Percentiles rank a stretch among this genome's conserved stretches.
These are phyloP conservation scores for Lathamus discolor DNA, from an alignment of 2,113 vertebrate genomes.

Conservation along the genomic window DNA sequence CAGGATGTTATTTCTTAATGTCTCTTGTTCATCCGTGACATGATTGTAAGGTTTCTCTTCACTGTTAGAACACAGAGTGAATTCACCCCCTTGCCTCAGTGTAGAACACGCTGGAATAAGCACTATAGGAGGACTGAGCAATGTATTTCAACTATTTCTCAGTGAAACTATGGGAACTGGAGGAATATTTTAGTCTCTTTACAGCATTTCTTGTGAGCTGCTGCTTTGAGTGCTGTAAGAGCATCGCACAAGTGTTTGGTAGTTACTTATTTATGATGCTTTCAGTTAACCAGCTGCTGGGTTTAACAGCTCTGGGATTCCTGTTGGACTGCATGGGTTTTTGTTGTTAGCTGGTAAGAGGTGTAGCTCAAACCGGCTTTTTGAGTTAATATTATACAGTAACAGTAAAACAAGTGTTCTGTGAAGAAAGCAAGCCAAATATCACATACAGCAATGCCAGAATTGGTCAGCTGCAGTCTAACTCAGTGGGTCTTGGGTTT, in stretches of 20 bases:
- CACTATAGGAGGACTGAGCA: not conserved
- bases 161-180: not conserved
- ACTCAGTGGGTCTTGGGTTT: not conserved
- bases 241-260: not conserved
- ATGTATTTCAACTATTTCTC: not conserved
- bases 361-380: not conserved
- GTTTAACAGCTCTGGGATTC: not conserved
- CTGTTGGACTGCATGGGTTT: not conserved
- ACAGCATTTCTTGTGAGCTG: not conserved
- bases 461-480: not conserved
- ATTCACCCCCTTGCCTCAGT: not conserved
- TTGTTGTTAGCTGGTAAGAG: not conserved
- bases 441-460: not conserved
- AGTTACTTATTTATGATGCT: slow-evolving; percentile 24
- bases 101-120: not conserved
- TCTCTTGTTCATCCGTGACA: not conserved
- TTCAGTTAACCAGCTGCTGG: slow-evolving; percentile 19
- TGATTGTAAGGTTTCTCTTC: not conserved
- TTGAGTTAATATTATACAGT: not conserved
- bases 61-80: not conserved
- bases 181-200: not conserved
- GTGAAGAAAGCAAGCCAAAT: not conserved
- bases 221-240: not conserved
- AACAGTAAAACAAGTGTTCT: not conserved
- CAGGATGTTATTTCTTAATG: not conserved